phyloP scores from a whole-genome alignment of 2,113 vertebrate species.

The Zonotrichia leucophrys region DNA sequence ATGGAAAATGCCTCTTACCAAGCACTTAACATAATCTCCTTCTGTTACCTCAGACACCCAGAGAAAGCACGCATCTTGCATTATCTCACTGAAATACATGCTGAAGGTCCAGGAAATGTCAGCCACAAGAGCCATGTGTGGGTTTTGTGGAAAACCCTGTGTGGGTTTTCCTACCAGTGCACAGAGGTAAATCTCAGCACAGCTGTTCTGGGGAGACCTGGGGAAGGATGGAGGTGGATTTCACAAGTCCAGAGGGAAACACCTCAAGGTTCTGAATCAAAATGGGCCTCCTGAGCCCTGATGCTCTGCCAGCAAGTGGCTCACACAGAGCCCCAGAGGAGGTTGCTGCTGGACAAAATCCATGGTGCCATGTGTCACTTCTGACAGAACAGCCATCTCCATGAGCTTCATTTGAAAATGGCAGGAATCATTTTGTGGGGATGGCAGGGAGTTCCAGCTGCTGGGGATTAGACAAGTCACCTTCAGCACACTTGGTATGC shows the following conservation, averaged over 20 bases:
- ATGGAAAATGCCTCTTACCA: constrained; percentile 45
- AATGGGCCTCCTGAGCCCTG: background rate
- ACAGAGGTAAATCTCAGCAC: background rate
- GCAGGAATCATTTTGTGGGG: background rate
- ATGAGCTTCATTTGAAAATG: background rate
- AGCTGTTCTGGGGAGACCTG: background rate
- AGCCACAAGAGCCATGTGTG: background rate
- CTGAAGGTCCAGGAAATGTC: background rate
- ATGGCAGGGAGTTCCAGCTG: background rate
- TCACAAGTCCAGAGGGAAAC: background rate
- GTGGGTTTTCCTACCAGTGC: background rate
- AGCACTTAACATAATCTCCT: constrained; percentile 50
- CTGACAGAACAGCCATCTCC: background rate
- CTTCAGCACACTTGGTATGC: background rate
- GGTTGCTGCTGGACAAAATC: background rate
- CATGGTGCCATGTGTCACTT: background rate
- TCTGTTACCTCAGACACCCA: constrained; percentile 1
- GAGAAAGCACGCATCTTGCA: background rate
- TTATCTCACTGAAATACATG: background rate
- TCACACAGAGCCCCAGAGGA: background rate
- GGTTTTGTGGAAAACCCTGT: too few species aligned
- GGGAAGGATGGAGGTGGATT: background rate
- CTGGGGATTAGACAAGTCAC: constrained; percentile 33
- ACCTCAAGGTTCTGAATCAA: background rate
- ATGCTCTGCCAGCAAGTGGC: fast-evolving